These are phyloP conservation scores for Pseudomyrmex flavicornis DNA, from an alignment of 1,140 invertebrate species.

Conservation along the genomic window DNA sequence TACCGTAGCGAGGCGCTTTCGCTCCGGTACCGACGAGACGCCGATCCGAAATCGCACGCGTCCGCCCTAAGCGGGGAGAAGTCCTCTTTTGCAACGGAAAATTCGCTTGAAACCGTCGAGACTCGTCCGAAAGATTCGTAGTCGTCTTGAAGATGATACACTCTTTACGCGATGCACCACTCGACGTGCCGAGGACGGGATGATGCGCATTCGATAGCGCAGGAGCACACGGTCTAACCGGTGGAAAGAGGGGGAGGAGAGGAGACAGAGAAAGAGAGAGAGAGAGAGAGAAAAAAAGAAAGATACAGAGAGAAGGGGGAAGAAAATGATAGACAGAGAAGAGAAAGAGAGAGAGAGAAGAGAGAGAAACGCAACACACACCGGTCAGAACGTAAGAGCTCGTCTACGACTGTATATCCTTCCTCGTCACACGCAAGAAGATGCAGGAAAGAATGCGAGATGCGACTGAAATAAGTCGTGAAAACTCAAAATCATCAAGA, in stretches of 20 bases:
- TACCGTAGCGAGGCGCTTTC: neutral
- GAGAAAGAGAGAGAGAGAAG: neutral
- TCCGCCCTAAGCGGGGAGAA: neutral
- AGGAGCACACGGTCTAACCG: conserved; percentile 18
- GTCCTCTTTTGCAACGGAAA: neutral
- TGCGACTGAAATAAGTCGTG: too few species aligned
- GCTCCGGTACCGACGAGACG: neutral
- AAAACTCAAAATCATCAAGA: too few species aligned
- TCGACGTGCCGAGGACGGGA: conserved; percentile 44
- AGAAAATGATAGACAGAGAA: too few species aligned
- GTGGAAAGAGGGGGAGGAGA: too few species aligned
- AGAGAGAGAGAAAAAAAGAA: conserved; percentile 5
- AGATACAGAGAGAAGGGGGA: too few species aligned
- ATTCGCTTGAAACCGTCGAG: neutral
- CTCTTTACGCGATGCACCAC: neutral
- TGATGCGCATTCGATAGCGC: conserved; percentile 25
- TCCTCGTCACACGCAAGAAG: neutral
- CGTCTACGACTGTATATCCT: conserved; percentile 16
- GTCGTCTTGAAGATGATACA: neutral
- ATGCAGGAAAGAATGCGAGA: too few species aligned
- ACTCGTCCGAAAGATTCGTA: neutral
- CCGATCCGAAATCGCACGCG: neutral
- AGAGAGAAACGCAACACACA: conserved; percentile 3
- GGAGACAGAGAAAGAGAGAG: neutral
- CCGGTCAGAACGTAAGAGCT: conserved; percentile 35